Conservation (phyloP, 30 jellyfish, hydroid and myxozoan species). For the Haliclystus octoradiatus region DNA sequence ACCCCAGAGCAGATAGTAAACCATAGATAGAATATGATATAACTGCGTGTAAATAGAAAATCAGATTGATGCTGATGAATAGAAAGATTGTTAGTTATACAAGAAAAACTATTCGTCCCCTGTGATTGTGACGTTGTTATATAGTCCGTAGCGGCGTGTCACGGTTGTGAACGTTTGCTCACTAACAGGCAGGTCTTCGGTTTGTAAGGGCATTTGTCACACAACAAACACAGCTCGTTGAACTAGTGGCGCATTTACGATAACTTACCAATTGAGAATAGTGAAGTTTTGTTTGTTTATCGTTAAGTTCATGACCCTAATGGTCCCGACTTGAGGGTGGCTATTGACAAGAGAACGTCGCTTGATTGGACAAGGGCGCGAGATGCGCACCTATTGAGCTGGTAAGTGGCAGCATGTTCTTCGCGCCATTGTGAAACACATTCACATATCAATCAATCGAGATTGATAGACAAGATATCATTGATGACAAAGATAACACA, state of each 20-base stretch:
- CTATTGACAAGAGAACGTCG: neutral
- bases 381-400: neutral
- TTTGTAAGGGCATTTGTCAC: conserved; percentile 2
- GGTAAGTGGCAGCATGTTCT: neutral
- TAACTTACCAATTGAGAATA: neutral
- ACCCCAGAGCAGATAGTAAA: no score
- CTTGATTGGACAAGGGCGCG: neutral
- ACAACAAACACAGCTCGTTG: neutral
- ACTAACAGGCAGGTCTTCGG: neutral
- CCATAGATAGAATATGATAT: no score
- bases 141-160: conserved; percentile 1
- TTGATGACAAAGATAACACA: no score
- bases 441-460: no score
- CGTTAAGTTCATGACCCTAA: neutral
- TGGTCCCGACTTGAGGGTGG: neutral
- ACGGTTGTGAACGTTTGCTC: neutral
- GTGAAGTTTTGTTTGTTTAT: neutral
- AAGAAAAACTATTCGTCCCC: no score
- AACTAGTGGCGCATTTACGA: neutral
- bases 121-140: no score
- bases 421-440: no score
- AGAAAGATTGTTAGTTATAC: no score
- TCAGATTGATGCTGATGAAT: no score
- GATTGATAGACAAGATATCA: no score
- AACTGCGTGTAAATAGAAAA: no score